Percentiles rank a stretch among this genome's conserved stretches.
Conservation (phyloP, 2,113 vertebrate species). For the Melanerpes formicivorus region DNA sequence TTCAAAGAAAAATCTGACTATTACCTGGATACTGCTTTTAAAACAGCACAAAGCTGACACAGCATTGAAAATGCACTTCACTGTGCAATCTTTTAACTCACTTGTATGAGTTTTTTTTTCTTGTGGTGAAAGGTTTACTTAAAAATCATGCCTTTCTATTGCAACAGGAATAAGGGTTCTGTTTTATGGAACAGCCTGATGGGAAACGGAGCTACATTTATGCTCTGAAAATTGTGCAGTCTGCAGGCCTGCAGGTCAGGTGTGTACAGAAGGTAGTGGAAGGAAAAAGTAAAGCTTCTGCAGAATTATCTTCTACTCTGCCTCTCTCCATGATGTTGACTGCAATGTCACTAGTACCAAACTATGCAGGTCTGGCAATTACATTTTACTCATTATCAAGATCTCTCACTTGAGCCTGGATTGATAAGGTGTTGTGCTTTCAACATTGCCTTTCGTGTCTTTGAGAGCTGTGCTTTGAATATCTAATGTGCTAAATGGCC, state of each 20-base stretch:
- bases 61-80: neutral
- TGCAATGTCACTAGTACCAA: neutral
- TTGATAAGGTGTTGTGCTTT: neutral
- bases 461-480: neutral
- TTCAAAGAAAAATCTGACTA: neutral
- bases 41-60: neutral
- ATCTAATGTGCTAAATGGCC: neutral
- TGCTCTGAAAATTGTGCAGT: neutral
- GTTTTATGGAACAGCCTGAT: neutral
- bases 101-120: neutral
- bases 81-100: accelerated
- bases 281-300: neutral
- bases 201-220: neutral
- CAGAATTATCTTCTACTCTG: neutral
- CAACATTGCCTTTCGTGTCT: neutral
- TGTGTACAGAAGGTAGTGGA: neutral
- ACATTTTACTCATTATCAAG: neutral
- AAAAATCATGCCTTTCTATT: neutral
- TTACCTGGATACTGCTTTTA: neutral
- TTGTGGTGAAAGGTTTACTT: neutral
- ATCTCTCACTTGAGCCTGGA: neutral
- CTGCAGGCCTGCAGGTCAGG: neutral
- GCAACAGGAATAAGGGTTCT: neutral
- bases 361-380: neutral
- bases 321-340: neutral